Evolutionary conservation across 2,113 vertebrate species (phyloP).

Genomic region (Puma concolor): DNA sequence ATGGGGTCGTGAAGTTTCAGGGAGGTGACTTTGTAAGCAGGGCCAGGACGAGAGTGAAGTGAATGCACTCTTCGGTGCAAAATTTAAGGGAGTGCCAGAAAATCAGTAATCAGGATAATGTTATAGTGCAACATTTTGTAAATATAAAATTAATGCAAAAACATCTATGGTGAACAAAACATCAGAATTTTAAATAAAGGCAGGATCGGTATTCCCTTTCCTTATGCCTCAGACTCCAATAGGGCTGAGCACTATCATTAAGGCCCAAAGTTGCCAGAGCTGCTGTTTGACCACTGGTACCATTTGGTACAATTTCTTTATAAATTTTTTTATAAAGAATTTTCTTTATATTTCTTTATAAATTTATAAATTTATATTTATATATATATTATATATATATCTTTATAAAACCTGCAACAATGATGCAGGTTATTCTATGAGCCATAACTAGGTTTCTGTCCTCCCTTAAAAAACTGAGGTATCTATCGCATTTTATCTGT

Average conservation of each 20-base stretch:
- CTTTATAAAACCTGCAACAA: neutral
- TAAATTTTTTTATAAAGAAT: too few relatives aligned
- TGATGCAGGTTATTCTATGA: neutral
- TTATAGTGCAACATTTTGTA: neutral
- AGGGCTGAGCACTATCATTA: neutral
- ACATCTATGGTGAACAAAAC: neutral
- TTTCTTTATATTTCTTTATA: too few relatives aligned
- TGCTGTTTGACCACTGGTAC: neutral
- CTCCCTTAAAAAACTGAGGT: slow-evolving; percentile 33
- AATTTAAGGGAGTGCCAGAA: neutral
- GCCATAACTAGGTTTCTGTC: neutral
- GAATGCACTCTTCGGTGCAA: neutral
- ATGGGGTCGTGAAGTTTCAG: neutral
- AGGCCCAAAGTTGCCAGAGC: neutral
- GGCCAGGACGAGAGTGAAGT: neutral
- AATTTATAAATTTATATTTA: too few relatives aligned
- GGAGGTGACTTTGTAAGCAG: neutral
- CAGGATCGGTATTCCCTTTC: neutral
- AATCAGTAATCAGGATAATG: neutral
- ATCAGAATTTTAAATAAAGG: neutral
- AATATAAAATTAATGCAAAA: neutral
- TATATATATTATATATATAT: too few relatives aligned
- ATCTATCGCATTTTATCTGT: slow-evolving; percentile 24
- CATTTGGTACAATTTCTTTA: neutral
- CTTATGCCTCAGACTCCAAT: neutral